A percentile compares a stretch with the other conserved stretches of the same genome.
Evolutionary conservation across 2,797 vertebrate species (phyloP).

Genomic region (Echiichthys vipera): DNA sequence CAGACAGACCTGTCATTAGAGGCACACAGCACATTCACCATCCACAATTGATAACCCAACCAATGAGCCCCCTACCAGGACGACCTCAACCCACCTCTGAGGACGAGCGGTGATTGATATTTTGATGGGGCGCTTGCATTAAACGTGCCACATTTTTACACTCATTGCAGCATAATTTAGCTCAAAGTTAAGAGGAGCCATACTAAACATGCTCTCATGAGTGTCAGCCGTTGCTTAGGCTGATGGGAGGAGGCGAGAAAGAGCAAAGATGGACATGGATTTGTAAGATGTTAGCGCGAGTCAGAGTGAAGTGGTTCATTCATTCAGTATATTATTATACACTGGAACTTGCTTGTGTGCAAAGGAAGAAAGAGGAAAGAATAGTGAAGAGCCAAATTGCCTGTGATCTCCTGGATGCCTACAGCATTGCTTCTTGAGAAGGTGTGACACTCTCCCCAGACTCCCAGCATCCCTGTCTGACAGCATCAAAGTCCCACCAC

Average conservation of each 20-base stretch:
- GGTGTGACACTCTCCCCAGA: slow-evolving; percentile 41
- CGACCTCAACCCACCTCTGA: slow-evolving; percentile 24
- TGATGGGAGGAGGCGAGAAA: neutral
- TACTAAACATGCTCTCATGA: neutral
- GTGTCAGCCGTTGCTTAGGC: neutral
- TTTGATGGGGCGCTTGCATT: slow-evolving; percentile 24
- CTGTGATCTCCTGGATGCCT: slow-evolving; percentile 20
- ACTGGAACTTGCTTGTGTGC: neutral
- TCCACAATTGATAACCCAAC: slow-evolving; percentile 68
- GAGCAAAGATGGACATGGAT: neutral
- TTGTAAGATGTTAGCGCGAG: slow-evolving; percentile 9
- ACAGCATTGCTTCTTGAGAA: slow-evolving; percentile 21
- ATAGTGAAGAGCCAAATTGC: neutral
- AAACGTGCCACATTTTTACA: neutral
- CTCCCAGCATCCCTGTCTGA: slow-evolving; percentile 41
- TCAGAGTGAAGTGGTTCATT: neutral
- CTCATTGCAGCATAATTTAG: slow-evolving; percentile 10
- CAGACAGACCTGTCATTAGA: slow-evolving; percentile 77
- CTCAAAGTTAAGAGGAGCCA: slow-evolving; percentile 1
- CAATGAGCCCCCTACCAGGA: slow-evolving; percentile 51
- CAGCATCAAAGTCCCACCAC: slow-evolving; percentile 41
- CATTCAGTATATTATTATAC: neutral
- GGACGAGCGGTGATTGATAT: slow-evolving; percentile 10
- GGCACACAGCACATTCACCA: slow-evolving; percentile 51
- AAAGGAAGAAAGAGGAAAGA: neutral